Base-by-base conservation (phyloP, 2,113 vertebrate species). In the Brachyhypopomus occidentalis region DNA sequence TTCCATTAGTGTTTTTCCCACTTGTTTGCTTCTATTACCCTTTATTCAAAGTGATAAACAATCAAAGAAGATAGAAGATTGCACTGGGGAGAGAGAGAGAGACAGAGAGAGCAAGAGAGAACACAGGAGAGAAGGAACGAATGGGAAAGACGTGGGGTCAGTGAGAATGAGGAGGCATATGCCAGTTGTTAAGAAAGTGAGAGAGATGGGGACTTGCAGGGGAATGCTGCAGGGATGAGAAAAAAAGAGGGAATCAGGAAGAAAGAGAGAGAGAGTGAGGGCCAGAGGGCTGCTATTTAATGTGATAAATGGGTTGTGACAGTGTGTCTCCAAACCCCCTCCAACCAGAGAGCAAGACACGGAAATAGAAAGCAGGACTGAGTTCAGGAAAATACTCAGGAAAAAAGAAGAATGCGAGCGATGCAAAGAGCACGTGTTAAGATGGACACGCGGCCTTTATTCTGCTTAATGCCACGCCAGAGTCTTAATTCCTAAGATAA, bases 251-350 rank as follows among this genome's bases (percentile, higher is more conserved):
- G 23, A 79, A 83, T 83, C 83, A 75, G 74, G 62, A 83, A 67
- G 84, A 85, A 63, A 62, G 59, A 81, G 78, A 55, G 72, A 74
- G 74, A 45, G 73, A 79, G 55, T 90, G 87, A 87, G 80, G 82
- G 91, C 91, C 89, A 79, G 88, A 90, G 92, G 91, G 88, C 85
- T 91, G 92, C 92, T 94, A 92, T 94, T 94, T 93, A 93, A 94
- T 93, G 92, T 94, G 92, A 94, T 93, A 92, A 92, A 94, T 92
- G 90, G 92, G 89, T 92, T 92, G 91, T 94, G 93, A 94, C 93
- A 93, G 92, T 88, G 73, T 77, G 86, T 88, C 91, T 91, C 90
- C 85, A 90, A 91, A 90, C 88, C 89, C 90, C 90, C 88, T 90
- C 90, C 86, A 89, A 91, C 91, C 90, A 90, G 89, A 89, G 88